Evolutionary conservation across 1,140 invertebrate species (phyloP), one percentile per base, ranked within the genome.

Genomic region (Wasmannia auropunctata): DNA sequence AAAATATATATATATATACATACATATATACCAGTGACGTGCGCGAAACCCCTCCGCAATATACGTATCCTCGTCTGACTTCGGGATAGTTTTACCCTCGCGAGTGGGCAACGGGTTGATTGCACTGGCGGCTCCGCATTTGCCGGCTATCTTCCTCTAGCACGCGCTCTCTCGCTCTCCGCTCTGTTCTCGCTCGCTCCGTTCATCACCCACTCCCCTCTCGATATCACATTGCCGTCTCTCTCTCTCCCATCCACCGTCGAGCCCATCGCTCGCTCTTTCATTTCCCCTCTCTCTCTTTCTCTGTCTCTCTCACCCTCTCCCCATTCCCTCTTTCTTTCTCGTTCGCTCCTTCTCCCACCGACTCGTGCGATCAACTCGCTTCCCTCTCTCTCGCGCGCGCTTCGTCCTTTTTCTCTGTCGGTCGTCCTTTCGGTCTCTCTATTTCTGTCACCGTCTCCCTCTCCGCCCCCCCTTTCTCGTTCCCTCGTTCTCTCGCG

Each of bases 21-120:
- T 49, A 79, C 19, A 31, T 65, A 65, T 31, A 79, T 49, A 65
- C n/a, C n/a, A 77, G 54, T 80, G 56, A 76, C 28, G 54, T 46
- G 67, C 51, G 37, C 87, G 76, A 76, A 77, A 72, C 87, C 88
- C 80, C 63, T 86, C 88, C 31, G 77, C 75, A 88, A 85, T 89
- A 91, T 90, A 91, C 89, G 85, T 89, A 90, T 93, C 92, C 89
- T 93, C 84, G 88, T 93, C 91, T 90, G 89, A 93, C 90, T 91
- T 92, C 88, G 90, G 93, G 93, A 93, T 94, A 93, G 94, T 93
- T 94, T 94, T 93, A 94, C 93, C 93, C 93, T 92, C 90, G 88
- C 90, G 90, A 92, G 89, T 90, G 91, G 89, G 89, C 91, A 93
- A 92, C 93, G 93, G 94, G 94, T 94, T 95, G 94, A 95, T 95